Evolutionary conservation across 1,140 invertebrate genomes (phyloP), one percentile per base, ranked within the genome.

Genomic region (Drosophila tani): DNA sequence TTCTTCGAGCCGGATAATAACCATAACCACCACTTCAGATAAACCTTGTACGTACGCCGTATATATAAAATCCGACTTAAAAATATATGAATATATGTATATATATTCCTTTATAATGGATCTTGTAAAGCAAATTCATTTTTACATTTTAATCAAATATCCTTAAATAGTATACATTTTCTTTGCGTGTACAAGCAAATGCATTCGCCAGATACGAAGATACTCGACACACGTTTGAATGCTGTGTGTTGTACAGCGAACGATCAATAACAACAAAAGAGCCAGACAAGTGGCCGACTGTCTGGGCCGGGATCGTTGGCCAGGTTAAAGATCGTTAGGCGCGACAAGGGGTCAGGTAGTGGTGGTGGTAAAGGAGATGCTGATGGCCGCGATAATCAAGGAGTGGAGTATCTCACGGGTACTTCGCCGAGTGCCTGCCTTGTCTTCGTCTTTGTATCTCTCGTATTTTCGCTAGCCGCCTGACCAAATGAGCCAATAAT

Each of bases 261-360:
- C 83, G 66, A 87, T 87, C 80, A 84, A 71, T 77, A 84, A 84
- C 68, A 84, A 63, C 66, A 67, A 74, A 73, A 75, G 64, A 49
- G 64, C 40, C 58, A 67, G 55, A 60, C 63, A 73, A 75, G 64
- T 46, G 64, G 43, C 58, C 63, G 55, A 64, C 63, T 68, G 70
- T 57, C 58, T 75, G 77, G 75, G 53, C 53, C 62, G 62, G 29
- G 40, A 53, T 66, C 46, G 32, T 63, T 74, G 65, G 78, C 40
- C 81, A 79, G 82, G 80, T 87, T 87, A 87, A 91, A 87, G 82
- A 91, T 90, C 78, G 70, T 91, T 91, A 82, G 91, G 78, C 85
- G 85, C 90, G 85, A 86, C 91, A 82, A 83, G 63, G 56, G 75
- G 63, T 84, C 84, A 87, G 83, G 75, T 79, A 87, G 64, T 53